phyloP scores from a whole-genome alignment of 2,113 vertebrate genomes.

The Thalassoma bifasciatum region DNA sequence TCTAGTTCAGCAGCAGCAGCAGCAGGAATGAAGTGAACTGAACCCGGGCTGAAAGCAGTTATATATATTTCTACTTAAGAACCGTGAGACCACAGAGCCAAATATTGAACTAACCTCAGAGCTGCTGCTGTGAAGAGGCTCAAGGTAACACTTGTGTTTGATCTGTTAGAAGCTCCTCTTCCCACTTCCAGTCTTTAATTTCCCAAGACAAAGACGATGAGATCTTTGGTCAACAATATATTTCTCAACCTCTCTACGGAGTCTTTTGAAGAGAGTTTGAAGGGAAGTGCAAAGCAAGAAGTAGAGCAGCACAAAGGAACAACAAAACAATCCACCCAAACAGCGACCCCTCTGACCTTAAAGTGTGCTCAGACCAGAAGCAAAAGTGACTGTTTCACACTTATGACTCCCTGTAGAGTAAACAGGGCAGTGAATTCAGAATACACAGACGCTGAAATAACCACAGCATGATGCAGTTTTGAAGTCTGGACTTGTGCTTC shows the following conservation, averaged over 20 bases:
- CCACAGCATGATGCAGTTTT: too few relatives aligned
- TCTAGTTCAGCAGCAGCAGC: constrained; percentile 34
- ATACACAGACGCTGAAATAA: too few relatives aligned
- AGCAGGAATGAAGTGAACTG: constrained; percentile 11
- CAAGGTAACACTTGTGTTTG: constrained; percentile 17
- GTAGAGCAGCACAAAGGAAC: background rate
- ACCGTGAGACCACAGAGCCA: background rate
- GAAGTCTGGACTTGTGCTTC: too few relatives aligned
- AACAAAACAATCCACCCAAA: background rate
- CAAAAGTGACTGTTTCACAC: too few relatives aligned
- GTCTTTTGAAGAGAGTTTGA: background rate
- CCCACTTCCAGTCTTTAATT: constrained; percentile 10
- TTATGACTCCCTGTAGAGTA: too few relatives aligned
- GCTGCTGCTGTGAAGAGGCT: background rate
- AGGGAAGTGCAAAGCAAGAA: background rate
- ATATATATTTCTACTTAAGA: constrained; percentile 18
- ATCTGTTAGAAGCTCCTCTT: constrained; percentile 25
- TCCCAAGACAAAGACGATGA: background rate
- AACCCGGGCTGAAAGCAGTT: constrained; percentile 13
- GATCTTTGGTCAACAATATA: constrained; percentile 15
- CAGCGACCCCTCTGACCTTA: background rate
- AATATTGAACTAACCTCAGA: constrained; percentile 19
- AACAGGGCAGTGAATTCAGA: too few relatives aligned
- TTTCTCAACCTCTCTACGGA: background rate
- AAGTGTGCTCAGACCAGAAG: constrained; percentile 9